Base-by-base conservation (phyloP, 2,888 invertebrate genomes). In the Lordiphosa andalusiaca region DNA sequence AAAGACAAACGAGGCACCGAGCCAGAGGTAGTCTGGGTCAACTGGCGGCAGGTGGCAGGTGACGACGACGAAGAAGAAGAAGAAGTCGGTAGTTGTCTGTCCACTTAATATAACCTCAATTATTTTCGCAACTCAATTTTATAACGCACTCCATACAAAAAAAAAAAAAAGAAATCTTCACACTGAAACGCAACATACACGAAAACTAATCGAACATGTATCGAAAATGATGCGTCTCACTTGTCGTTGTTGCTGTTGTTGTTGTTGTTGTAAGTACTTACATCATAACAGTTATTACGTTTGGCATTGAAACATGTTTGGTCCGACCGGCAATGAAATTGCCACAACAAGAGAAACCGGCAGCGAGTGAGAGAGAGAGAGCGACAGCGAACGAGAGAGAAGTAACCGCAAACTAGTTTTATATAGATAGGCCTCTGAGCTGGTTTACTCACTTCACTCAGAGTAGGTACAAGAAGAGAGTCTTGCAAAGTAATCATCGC, bases 301-400 rank as follows among this genome's bases (percentile, higher is more conserved):
- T 84, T 84, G 85, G 85, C 83, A 84, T 84, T 84, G 83, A 84
- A 84, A 80, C 80, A 83, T 65, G 80, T 83, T 83, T 80, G 67
- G 67, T 65, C 53, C 63, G 65, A 72, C 81, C 84, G 80, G 84
- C 81, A 83, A 77, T 84, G 81, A 83, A 84, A 80, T 81, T 63
- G 72, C 80, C 76, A 53, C 57, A 67, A 62, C 44, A 62, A 49
- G 12, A 13, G 38, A 38, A 50, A 54, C 47, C 25, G 36, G 16
- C 19, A 42, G 13, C 48, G 44, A 33, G 30, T 44, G 23, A 25
- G 39, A 25, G 23, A 25, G 39, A 25, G 40, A 23, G 50, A 55
- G 38, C 42, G 19, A 19, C 9, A 46, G 2, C 13, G 21, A 19
- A 25, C 7, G 33, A 42, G 33, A 41, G 47, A 37, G 23, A 35